These are phyloP conservation scores for Tinamus guttatus DNA, from an alignment of 2,113 vertebrate species.

Conservation along the genomic window DNA sequence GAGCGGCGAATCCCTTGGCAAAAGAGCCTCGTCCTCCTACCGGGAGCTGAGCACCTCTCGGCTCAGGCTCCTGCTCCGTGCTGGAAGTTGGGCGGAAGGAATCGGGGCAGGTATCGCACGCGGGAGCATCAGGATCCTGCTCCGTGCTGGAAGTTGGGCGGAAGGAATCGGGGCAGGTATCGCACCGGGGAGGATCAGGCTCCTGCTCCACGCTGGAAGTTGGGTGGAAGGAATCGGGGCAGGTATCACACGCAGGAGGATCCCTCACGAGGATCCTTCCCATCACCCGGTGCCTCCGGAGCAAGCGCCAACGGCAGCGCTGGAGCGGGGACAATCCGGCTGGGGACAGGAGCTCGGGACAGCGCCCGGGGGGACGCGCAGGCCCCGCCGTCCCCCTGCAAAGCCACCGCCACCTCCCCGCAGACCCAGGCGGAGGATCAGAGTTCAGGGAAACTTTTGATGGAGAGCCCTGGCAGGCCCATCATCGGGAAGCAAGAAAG, in stretches of 20 bases:
- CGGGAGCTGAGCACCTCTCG: not conserved
- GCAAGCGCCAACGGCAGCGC: too few relatives aligned
- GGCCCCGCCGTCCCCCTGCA: not conserved
- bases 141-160: accelerated
- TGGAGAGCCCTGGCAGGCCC: conserved; percentile 66
- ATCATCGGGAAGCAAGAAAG: conserved; percentile 77
- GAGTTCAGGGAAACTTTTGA: conserved; percentile 78
- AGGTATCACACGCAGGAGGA: too few relatives aligned
- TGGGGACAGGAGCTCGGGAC: too few relatives aligned
- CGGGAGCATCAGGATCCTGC: not conserved
- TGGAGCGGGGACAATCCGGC: too few relatives aligned
- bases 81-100: too few relatives aligned
- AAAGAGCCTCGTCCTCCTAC: not conserved
- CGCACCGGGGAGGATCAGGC: too few relatives aligned
- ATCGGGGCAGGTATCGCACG: not conserved
- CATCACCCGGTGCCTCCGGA: too few relatives aligned
- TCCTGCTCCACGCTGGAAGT: accelerated
- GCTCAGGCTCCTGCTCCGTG: not conserved
- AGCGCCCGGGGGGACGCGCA: not conserved
- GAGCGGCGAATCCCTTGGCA: accelerated
- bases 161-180: not conserved
- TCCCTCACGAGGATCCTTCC: too few relatives aligned
- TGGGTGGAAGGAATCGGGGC: not conserved
- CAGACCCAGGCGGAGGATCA: not conserved
- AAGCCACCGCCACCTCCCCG: not conserved